Conservation (phyloP, 2,113 vertebrate species). For the Periophthalmodon schlosseri region DNA sequence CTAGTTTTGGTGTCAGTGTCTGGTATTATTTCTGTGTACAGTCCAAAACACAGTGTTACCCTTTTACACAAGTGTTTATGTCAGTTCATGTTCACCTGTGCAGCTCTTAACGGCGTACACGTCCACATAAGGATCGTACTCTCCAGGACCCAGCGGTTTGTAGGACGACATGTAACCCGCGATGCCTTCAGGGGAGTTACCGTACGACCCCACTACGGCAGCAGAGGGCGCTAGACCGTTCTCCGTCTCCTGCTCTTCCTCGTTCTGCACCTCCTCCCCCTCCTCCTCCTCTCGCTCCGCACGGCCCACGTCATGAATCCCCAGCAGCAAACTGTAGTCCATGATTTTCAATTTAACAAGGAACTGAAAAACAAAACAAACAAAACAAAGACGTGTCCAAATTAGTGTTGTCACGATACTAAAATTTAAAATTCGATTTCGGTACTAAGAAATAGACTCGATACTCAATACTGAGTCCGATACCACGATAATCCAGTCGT, state of each 20-base stretch:
- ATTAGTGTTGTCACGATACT: too few species aligned
- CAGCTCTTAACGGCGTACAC: conserved; percentile 86
- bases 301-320: conserved; percentile 86
- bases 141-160: conserved; percentile 86
- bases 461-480: too few species aligned
- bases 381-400: neutral
- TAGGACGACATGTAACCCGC: conserved; percentile 85
- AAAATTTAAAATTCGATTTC: too few species aligned
- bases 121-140: conserved; percentile 87
- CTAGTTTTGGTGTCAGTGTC: too few species aligned
- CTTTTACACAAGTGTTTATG: too few species aligned
- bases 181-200: conserved; percentile 88
- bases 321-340: conserved; percentile 91
- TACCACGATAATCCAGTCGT: too few species aligned
- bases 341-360: conserved; percentile 91
- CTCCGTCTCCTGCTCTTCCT: conserved; percentile 80
- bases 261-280: conserved; percentile 74
- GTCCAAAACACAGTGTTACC: too few species aligned
- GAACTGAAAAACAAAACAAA: conserved; percentile 70
- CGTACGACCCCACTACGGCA: conserved; percentile 80
- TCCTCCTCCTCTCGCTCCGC: conserved; percentile 87
- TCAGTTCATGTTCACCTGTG: conserved; percentile 72
- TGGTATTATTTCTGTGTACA: too few species aligned
- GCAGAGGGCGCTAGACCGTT: conserved; percentile 68
- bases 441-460: too few species aligned